phyloP scores from a whole-genome alignment of 2,888 invertebrate genomes.

The Aporophyla lueneburgensis region DNA sequence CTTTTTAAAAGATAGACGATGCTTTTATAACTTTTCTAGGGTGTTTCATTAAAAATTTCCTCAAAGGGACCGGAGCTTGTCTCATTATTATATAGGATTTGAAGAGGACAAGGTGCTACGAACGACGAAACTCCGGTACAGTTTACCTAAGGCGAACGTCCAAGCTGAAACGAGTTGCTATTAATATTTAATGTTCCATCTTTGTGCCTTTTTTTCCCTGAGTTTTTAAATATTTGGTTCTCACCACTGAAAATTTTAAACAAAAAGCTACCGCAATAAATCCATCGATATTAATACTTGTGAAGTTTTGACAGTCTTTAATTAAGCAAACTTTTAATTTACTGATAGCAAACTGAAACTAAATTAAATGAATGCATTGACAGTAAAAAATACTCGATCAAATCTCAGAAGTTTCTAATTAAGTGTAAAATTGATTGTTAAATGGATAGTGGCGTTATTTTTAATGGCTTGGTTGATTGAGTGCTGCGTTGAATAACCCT shows the following conservation, averaged over 20 bases:
- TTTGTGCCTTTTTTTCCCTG: constrained; percentile 53
- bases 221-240: constrained; percentile 58
- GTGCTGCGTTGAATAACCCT: constrained; percentile 63
- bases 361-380: constrained; percentile 15
- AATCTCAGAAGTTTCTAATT: constrained; percentile 43
- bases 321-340: constrained; percentile 28
- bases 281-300: constrained; percentile 30
- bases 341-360: constrained; percentile 18
- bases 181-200: constrained; percentile 67
- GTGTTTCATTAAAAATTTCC: constrained; percentile 85
- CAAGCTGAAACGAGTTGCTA: constrained; percentile 63
- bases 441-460: constrained; percentile 31
- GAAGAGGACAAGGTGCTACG: constrained; percentile 78
- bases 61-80: constrained; percentile 82
- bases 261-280: constrained; percentile 19
- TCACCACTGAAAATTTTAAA: constrained; percentile 17
- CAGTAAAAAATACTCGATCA: constrained; percentile 23
- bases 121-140: constrained; percentile 75
- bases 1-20: constrained; percentile 80
- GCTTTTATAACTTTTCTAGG: constrained; percentile 83
- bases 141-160: constrained; percentile 74
- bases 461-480: constrained; percentile 59
- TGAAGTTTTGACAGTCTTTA: constrained; percentile 29
- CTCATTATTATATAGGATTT: constrained; percentile 85
- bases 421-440: constrained; percentile 44